Base-by-base conservation (phyloP, 2,113 vertebrate species). In the Oncorhynchus nerka region DNA sequence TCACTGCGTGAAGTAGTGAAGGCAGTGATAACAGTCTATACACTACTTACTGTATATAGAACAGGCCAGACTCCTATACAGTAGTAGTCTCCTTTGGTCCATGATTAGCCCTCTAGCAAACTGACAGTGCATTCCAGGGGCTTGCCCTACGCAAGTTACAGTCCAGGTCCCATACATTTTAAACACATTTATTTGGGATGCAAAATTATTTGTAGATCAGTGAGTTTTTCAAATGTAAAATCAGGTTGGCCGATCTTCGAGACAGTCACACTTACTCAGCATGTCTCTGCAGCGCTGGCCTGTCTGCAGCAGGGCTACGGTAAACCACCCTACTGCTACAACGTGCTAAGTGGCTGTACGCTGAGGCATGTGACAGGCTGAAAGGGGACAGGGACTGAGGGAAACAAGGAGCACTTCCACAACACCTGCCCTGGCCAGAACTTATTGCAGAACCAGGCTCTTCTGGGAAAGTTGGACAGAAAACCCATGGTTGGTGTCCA, bases 281-380 rank as follows among this genome's bases (percentile, higher is more conserved):
- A 28, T 28, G 28, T 28, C 39, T 45, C 39, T 45, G 39, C 39
- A 45, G 39, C 39, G 8, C 9, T 45, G 39, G 39, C 9, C 39
- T 45, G 39, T 67, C 34, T 64, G 79, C 67, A 78, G 78, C 71
- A 70, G 78, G 73, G 71, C 39, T 45, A 45, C 0, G 9, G 8
- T 45, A 45, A 11, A 11, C 39, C 39, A 45, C 39, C 39, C 39
- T 45, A 45, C 9, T 11, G 39, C 39, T 45, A 45, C 8, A 45
- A 11, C 9, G 0, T 45, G 39, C 39, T 45, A 45, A 45, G 39
- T 45, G 39, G 39, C 39, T 45, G 74, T 90, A 90, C 92, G 88
- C 88, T 74, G 75, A 48, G 62, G 77, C 89, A 86, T 91, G 89
- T 92, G 91, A 92, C 81, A 64, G n/a, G 75, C 82, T 87, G 74